Percentiles rank a stretch among this genome's conserved stretches.
These are phyloP conservation scores for Caenorhabditis doughertyi DNA, from an alignment of 2,888 invertebrate species.

Conservation along the genomic window DNA sequence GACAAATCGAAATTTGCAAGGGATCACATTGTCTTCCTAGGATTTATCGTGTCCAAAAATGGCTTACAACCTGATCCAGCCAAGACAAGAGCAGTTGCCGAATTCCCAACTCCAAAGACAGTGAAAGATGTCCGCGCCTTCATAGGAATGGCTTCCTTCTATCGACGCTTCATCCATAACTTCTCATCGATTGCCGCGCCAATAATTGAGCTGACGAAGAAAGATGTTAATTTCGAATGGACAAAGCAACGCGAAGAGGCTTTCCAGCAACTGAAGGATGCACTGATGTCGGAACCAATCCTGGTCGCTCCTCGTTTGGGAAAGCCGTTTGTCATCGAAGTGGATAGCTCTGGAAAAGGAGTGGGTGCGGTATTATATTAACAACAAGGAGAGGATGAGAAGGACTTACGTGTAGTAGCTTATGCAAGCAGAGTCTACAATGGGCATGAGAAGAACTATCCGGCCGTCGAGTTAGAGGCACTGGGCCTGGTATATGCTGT, in stretches of 20 bases:
- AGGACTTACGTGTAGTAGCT: slow-evolving; percentile 31
- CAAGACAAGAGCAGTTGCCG: slow-evolving; percentile 47
- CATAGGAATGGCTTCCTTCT: slow-evolving; percentile 48
- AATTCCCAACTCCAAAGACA: slow-evolving; percentile 47
- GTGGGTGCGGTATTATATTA: slow-evolving; percentile 45
- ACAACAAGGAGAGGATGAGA: slow-evolving; percentile 19
- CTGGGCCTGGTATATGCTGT: slow-evolving; percentile 44
- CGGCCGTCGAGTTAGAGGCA: slow-evolving; percentile 58
- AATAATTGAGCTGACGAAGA: slow-evolving; percentile 38
- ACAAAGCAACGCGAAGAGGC: slow-evolving; percentile 6
- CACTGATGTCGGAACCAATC: slow-evolving; percentile 34
- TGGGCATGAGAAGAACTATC: slow-evolving; percentile 18
- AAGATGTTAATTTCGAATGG: slow-evolving; percentile 52
- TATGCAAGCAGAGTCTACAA: slow-evolving; percentile 37
- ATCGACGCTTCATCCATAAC: slow-evolving; percentile 53
- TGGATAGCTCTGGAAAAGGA: slow-evolving; percentile 58
- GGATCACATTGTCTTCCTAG: slow-evolving; percentile 58
- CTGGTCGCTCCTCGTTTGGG: slow-evolving; percentile 42
- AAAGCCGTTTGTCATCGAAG: slow-evolving; percentile 53
- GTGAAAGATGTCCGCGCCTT: slow-evolving; percentile 49
- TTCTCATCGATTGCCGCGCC: slow-evolving; percentile 50
- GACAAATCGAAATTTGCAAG: slow-evolving; percentile 62
- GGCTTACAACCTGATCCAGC: slow-evolving; percentile 65
- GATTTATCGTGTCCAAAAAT: slow-evolving; percentile 49
- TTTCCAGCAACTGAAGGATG: slow-evolving; percentile 43